Evolutionary conservation across 2,888 invertebrate genomes (phyloP).

Genomic region (Oxycera nigricornis): DNA sequence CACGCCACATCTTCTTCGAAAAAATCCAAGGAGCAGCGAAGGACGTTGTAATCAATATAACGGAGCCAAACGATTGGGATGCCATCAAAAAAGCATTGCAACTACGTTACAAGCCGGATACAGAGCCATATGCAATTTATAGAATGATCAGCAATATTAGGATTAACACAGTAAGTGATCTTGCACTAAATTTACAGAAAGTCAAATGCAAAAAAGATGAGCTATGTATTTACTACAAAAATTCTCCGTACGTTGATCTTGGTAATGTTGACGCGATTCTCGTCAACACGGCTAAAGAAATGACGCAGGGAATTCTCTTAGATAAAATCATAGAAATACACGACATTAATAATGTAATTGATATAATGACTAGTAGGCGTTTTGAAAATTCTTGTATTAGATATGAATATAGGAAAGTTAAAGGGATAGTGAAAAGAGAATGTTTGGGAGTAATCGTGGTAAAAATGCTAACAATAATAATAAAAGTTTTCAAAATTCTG

Average conservation of each 20-base stretch:
- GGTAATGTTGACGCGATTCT: slow-evolving; percentile 36
- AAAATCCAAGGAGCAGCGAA: slow-evolving; percentile 8
- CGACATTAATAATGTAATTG: slow-evolving; percentile 29
- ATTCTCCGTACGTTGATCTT: slow-evolving; percentile 33
- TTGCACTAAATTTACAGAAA: not conserved
- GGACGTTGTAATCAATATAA: not conserved
- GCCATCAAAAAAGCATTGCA: not conserved
- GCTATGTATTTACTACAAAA: slow-evolving; percentile 39
- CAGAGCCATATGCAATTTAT: not conserved
- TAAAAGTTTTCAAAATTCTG: not conserved
- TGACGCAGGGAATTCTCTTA: slow-evolving; percentile 35
- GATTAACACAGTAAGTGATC: not conserved
- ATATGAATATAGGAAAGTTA: not conserved
- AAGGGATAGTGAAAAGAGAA: not conserved
- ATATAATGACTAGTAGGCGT: slow-evolving; percentile 17
- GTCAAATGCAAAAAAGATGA: slow-evolving; percentile 32
- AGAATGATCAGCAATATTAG: not conserved
- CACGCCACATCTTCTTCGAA: too few relatives aligned
- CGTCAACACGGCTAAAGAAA: slow-evolving; percentile 39
- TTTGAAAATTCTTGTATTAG: not conserved
- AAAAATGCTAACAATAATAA: not conserved
- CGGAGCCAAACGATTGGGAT: not conserved
- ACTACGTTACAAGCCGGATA: slow-evolving; percentile 13
- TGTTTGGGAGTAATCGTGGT: not conserved
- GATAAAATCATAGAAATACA: slow-evolving; percentile 38